These are phyloP conservation scores for Monoplex corrugatus DNA, from an alignment of 2,888 invertebrate species.

Conservation along the genomic window DNA sequence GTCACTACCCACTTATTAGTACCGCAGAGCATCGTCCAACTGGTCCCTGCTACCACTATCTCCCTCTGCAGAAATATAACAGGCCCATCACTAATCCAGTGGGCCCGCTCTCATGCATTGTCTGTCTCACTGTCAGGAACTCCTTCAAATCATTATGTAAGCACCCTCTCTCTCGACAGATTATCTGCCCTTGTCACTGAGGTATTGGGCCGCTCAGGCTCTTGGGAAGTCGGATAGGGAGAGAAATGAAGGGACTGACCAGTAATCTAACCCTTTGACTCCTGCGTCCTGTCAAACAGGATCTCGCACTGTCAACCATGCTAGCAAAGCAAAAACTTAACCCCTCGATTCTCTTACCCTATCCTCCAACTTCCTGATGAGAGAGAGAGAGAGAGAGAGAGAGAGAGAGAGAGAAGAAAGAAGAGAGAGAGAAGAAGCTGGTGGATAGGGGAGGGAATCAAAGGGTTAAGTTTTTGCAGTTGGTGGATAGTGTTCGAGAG, in stretches of 20 bases:
- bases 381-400: too few species aligned
- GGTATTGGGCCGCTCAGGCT: slow-evolving; percentile 34
- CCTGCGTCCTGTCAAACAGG: neutral
- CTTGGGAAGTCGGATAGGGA: slow-evolving; percentile 33
- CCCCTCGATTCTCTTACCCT: too few species aligned
- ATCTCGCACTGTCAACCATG: too few species aligned
- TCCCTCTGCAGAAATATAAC: neutral
- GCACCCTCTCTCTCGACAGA: slow-evolving; percentile 45
- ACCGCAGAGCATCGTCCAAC: neutral
- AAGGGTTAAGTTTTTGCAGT: too few species aligned
- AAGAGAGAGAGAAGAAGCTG: too few species aligned
- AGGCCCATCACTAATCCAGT: neutral
- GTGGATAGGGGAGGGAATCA: too few species aligned
- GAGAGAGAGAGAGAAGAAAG: too few species aligned
- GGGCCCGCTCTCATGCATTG: neutral
- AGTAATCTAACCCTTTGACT: slow-evolving; percentile 2
- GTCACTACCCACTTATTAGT: neutral
- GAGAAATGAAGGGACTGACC: neutral
- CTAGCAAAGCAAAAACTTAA: too few species aligned
- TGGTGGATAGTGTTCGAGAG: too few species aligned
- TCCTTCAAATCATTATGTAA: slow-evolving; percentile 21
- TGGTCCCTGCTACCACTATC: neutral
- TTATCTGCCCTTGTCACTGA: slow-evolving; percentile 35
- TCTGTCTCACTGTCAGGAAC: neutral
- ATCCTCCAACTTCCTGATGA: too few species aligned